Conservation (phyloP, 1,140 invertebrate genomes). For the Hylyphantes graminicola region DNA sequence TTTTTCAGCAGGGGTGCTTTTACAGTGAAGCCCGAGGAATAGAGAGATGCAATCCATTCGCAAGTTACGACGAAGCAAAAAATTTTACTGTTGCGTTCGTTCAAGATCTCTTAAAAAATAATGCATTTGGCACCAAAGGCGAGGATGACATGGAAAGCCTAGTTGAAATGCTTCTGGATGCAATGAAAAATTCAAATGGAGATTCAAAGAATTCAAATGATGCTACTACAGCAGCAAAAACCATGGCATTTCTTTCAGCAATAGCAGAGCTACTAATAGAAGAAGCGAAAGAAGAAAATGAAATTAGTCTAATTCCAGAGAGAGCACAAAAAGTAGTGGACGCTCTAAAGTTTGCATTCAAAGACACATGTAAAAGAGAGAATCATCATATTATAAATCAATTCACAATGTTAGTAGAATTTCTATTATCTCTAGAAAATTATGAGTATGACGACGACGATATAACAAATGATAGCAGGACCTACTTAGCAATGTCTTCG, state of each 20-base stretch:
- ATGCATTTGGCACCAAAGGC: slow-evolving; percentile 20
- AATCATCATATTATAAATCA: no score
- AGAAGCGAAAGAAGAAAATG: slow-evolving; percentile 7
- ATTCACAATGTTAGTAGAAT: no score
- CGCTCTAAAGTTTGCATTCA: slow-evolving; percentile 8
- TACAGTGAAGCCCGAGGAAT: no score
- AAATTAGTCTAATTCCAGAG: not conserved
- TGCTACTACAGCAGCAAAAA: slow-evolving; percentile 12
- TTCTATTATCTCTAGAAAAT: no score
- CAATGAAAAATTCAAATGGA: slow-evolving; percentile 16
- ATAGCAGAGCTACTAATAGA: slow-evolving; percentile 12
- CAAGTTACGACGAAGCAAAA: slow-evolving; percentile 15
- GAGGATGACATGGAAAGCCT: slow-evolving; percentile 8
- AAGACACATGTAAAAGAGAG: not conserved
- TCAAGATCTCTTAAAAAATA: not conserved
- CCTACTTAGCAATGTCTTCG: no score
- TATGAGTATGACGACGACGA: no score
- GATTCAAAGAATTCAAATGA: not conserved
- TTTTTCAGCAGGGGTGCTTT: slow-evolving; percentile 20
- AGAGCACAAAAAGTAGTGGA: not conserved
- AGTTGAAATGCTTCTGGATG: slow-evolving; percentile 6
- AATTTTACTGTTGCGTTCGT: slow-evolving; percentile 8
- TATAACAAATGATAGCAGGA: no score
- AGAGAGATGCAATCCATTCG: slow-evolving; percentile 2
- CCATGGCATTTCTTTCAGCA: slow-evolving; percentile 24